phyloP scores from a whole-genome alignment of 2,113 vertebrate species.

The Microcebus lehilahytsara region DNA sequence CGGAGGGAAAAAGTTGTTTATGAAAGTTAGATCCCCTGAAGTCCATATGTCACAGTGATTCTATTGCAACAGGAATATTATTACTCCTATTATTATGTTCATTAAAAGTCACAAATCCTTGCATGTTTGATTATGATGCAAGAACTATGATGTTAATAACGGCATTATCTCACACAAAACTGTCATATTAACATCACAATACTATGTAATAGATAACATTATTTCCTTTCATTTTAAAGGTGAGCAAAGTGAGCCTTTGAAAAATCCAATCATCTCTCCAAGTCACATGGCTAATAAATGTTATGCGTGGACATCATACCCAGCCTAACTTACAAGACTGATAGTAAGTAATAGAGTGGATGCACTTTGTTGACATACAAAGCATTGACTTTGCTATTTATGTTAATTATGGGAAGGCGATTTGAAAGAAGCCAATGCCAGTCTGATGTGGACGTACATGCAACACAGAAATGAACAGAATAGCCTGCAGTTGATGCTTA shows the following conservation, averaged over 20 bases:
- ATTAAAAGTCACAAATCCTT: slow-evolving; percentile 23
- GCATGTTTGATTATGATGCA: not conserved
- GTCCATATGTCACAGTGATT: not conserved
- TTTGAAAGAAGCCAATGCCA: not conserved
- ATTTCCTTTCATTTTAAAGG: not conserved
- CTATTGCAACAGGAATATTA: not conserved
- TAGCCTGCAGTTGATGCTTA: too few relatives aligned
- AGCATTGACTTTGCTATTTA: not conserved
- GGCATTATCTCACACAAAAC: not conserved
- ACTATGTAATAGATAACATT: not conserved
- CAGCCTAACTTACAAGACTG: not conserved
- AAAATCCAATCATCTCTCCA: not conserved
- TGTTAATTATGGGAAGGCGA: not conserved
- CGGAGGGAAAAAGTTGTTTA: not conserved
- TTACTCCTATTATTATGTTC: slow-evolving; percentile 2
- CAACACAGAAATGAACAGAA: not conserved
- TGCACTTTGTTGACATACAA: not conserved
- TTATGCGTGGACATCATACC: not conserved
- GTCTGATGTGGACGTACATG: too few relatives aligned
- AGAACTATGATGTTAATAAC: not conserved
- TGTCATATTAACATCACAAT: not conserved
- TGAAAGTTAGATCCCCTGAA: not conserved
- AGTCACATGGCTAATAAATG: not conserved
- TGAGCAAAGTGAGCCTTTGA: not conserved
- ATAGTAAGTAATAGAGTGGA: not conserved